Base-by-base conservation (phyloP, 2,888 invertebrate genomes). In the Julus scanicus region DNA sequence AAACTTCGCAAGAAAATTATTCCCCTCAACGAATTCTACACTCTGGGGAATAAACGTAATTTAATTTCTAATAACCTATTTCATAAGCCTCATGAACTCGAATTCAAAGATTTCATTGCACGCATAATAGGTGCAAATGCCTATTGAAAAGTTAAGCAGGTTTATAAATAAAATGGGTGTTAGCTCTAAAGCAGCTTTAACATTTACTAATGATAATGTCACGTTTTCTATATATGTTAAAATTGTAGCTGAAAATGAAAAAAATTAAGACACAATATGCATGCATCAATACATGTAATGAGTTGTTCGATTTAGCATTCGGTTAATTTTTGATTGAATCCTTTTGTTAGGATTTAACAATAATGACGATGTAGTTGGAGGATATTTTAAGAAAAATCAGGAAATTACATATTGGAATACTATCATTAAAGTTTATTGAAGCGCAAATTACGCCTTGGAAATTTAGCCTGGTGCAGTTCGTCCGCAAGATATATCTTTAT, bases 21-120 rank as follows among this genome's bases (percentile, higher is more conserved):
- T 71, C 63, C 29, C 63, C 20, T 71, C 63, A 20, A 20, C 20
- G 6, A 71, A 71, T 71, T 71, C 20, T 20, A 8, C 63, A 71
- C 63, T 6, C 63, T 71, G 63, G 63, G 63, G 63, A 71, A 71
- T 71, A 29, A 71, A 71, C 63, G 63, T 71, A 71, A 71, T 71
- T 71, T 71, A 71, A 71, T 71, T 71, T 71, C 63, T 71, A 71
- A 71, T 71, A 71, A 71, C 63, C 8, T 71, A 71, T 71, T 71
- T 20, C 63, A 11, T 71, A 71, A 71, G 63, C 63, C 20, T n/a
- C 63, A 71, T 71, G 63, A 71, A 29, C 63, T 71, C 63, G 63
- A 71, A 71, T 29, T 71, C 20, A 44, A 71, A 20, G 63, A 71
- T 71, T 71, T 71, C 20, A 29, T 71, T 71, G n/a, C 63, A 71